Evolutionary conservation across 64 coral and sea anemone species (phyloP), one percentile per base, ranked within the genome.

Genomic region (Montipora sp.): DNA sequence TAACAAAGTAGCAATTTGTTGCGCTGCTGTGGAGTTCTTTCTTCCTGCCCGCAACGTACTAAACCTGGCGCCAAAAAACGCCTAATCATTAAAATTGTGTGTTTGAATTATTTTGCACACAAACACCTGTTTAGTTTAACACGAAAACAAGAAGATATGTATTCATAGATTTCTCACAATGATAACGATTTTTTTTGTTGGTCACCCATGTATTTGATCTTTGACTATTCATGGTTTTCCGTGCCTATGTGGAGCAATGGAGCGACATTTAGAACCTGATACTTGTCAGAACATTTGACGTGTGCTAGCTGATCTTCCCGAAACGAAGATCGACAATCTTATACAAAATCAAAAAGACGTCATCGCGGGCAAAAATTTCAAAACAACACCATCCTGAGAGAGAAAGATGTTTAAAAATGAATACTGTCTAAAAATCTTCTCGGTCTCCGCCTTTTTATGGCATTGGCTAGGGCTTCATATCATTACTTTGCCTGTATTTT

Each of bases 381-480:
- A 85, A 85, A 85, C 65, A 85, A 71, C 8, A 20, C 63, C 9
- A 71, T 50, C 9, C 46, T 15, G 65, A 72, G 61, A 21, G n/a
- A 85, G 19, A 50, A 85, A 70, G 65, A 71, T 85, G 65, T 85
- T 85, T 85, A 85, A 85, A 85, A 85, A 85, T 85, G 82, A 71
- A 85, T 85, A 71, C 45, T 49, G 45, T 22, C 66, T 50, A 12
- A 7, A 75, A 78, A 15, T 6, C n/a, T 50, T 47, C 16, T 49
- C 23, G 16, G 8, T 18, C 47, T 43, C 15, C 65, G 36, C 63
- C 63, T 45, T 71, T 85, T 72, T 85, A 85, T 49, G 61, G 82
- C 18, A 85, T 36, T 50, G 18, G 43, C 47, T 18, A 20, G 45
- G 15, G 10, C 19, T n/a, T 70, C 48, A 22, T 23, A 8, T 22